Evolutionary conservation across 2,888 invertebrate species (phyloP), one percentile per base, ranked within the genome.

Genomic region (Isoperla grammatica): DNA sequence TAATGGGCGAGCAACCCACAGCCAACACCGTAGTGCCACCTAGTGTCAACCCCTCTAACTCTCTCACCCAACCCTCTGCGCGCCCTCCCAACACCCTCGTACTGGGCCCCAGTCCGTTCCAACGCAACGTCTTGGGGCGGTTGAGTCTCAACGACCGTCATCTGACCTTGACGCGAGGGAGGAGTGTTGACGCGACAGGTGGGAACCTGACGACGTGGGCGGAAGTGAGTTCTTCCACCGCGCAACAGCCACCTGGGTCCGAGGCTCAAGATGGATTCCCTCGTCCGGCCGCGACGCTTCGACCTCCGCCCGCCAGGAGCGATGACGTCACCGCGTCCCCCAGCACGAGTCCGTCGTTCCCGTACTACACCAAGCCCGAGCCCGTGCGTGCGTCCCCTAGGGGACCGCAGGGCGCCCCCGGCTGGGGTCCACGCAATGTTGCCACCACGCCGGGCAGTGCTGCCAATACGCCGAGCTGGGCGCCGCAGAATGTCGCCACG

Each of bases 291-390:
- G 20, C 22, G 17, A 19, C 20, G 12, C 22, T 46, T 17, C 46
- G 46, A 11, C 49, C 49, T 20, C 49, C 49, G n/a, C 29, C 29
- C 13, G 29, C 49, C 2, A 23, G 49, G 23, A 13, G 15, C n/a
- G 49, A 29, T 15, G 49, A 50, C 15, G 46, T 46, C 46, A 46
- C 17, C 20, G 46, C 22, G 8, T 48, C 56, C 42, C 20, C 11
- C 61, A 1, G 42, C 49, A 50, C 46, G 56, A 15, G 15, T 2
- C 35, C 49, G n/a, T 69, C 72, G 37, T 83, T 82, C 73, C 76
- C 79, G 62, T 76, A 81, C 46, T 83, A 83, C 72, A 78, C 78
- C 42, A 63, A 61, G 17, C 63, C 63, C 17, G 60, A 61, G 3
- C 63, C 63, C 46, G 19, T 59, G 20, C 46, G 29, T 35, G 43